Evolutionary conservation across 2,113 vertebrate genomes (phyloP).

Genomic region (Merops nubicus): DNA sequence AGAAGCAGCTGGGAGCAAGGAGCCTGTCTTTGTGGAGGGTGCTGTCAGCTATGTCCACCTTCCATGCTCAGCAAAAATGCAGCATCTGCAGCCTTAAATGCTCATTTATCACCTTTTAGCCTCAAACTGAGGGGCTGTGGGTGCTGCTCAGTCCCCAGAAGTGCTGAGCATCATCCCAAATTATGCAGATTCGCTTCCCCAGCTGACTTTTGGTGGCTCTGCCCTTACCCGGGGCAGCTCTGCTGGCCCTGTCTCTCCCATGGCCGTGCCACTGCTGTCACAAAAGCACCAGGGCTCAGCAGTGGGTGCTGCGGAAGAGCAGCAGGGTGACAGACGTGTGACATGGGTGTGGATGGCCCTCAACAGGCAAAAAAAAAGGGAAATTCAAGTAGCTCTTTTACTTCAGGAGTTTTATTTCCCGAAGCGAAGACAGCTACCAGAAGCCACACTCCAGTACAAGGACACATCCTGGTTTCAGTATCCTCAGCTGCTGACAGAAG

Average conservation of each 20-base stretch:
- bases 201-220: no score
- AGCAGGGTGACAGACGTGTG: no score
- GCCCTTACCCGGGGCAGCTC: no score
- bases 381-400: background rate
- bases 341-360: no score
- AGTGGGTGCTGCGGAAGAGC: no score
- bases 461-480: background rate
- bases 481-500: background rate
- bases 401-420: background rate
- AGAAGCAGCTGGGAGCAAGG: background rate
- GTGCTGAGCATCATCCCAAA: background rate
- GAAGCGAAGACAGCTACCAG: background rate
- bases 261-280: no score
- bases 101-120: background rate
- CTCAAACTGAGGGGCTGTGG: rapidly evolving
- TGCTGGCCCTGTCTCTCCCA: no score
- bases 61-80: background rate
- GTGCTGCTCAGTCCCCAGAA: background rate
- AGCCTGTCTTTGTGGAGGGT: background rate
- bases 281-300: no score
- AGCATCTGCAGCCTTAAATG: background rate
- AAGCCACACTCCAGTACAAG: rapidly evolving
- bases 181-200: no score
- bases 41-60: background rate
- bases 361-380: no score